Evolutionary conservation across 1,140 invertebrate species (phyloP).

Genomic region (Mactra quadrangularis): DNA sequence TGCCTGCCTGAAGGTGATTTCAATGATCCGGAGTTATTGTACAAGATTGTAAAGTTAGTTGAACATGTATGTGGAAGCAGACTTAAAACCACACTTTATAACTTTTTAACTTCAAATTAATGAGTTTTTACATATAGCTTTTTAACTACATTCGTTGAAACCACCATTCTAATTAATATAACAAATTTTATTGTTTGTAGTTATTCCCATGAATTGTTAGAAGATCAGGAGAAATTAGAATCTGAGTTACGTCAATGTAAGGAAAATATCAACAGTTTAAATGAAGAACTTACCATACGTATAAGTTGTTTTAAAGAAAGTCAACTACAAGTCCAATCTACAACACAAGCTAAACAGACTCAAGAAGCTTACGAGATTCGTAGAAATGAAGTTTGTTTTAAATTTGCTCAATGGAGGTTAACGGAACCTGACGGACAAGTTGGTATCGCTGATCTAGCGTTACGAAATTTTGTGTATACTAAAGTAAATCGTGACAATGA

Average conservation of each 20-base stretch:
- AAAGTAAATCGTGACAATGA: conserved; percentile 98
- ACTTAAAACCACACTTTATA: too few species aligned
- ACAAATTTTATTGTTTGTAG: not conserved
- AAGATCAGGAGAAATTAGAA: conserved; percentile 69
- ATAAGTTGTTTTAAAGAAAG: conserved; percentile 93
- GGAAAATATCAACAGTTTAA: conserved; percentile 92
- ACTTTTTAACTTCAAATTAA: too few species aligned
- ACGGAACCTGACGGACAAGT: conserved; percentile 99
- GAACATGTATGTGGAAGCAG: too few species aligned
- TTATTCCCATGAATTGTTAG: conserved; percentile 40
- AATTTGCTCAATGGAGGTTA: conserved; percentile 98
- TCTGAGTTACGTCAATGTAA: conserved; percentile 94
- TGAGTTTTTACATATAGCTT: too few species aligned
- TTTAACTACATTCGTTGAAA: too few species aligned
- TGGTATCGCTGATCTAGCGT: conserved; percentile 96
- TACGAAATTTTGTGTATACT: conserved; percentile 98
- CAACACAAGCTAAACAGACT: conserved; percentile 57
- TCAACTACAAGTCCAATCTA: conserved; percentile 85
- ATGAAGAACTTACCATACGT: conserved; percentile 97
- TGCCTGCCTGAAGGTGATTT: too few species aligned
- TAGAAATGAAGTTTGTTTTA: conserved; percentile 99
- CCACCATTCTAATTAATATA: too few species aligned
- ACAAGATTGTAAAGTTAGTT: too few species aligned
- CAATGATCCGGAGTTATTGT: too few species aligned
- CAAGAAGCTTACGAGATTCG: conserved; percentile 88